phyloP scores from a whole-genome alignment of 2,113 vertebrate species.

The Lophotis ruficrista region DNA sequence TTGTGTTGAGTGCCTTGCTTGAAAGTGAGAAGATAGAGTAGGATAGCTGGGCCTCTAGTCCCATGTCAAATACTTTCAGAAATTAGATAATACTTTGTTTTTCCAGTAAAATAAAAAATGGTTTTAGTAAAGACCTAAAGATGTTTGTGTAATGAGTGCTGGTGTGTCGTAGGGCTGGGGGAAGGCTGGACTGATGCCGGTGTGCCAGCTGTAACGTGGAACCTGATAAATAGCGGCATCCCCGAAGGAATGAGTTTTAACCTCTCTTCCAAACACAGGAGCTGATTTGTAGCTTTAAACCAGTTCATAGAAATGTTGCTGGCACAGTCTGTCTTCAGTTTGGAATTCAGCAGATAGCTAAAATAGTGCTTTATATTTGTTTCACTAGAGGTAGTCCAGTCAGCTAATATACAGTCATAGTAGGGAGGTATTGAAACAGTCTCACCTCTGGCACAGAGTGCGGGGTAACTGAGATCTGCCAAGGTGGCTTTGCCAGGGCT shows the following conservation, averaged over 20 bases:
- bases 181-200: neutral
- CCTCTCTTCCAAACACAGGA: neutral
- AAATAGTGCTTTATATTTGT: neutral
- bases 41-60: neutral
- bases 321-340: neutral
- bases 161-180: rapidly evolving
- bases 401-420: neutral
- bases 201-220: neutral
- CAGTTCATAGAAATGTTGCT: neutral
- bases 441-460: neutral
- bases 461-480: rapidly evolving
- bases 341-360: neutral
- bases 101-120: neutral
- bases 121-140: neutral
- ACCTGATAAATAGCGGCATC: neutral
- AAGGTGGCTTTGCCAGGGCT: neutral
- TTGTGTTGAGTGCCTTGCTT: neutral
- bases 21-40: neutral
- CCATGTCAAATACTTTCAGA: neutral
- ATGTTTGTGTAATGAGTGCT: neutral
- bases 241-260: neutral
- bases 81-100: neutral
- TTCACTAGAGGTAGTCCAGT: neutral
- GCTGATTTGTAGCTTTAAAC: neutral
- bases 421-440: neutral